Conservation (phyloP, 2,888 invertebrate genomes). For the Chrysomela aeneicollis region DNA sequence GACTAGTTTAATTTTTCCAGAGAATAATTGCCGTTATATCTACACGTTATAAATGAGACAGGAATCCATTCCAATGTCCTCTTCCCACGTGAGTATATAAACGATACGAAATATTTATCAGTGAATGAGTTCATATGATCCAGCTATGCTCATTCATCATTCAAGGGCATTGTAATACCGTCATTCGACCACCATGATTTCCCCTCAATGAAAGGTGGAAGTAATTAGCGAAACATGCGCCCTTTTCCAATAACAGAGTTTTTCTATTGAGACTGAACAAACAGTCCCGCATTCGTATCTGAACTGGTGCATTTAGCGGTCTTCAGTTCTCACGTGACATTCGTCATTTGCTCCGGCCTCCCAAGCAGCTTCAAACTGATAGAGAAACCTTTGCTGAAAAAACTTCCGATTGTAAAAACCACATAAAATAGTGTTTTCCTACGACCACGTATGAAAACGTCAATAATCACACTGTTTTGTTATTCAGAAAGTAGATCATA, state of each 20-base stretch:
- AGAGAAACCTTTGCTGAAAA: background rate
- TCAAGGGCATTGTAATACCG: background rate
- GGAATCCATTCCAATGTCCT: no score
- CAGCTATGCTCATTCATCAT: background rate
- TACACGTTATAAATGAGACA: no score
- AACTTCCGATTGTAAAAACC: background rate
- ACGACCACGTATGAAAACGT: no score
- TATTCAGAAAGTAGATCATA: no score
- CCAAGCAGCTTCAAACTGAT: background rate
- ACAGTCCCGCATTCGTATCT: slow-evolving; percentile 42
- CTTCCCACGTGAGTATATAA: no score
- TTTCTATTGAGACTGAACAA: slow-evolving; percentile 43
- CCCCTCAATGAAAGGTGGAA: slow-evolving; percentile 10
- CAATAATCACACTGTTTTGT: no score
- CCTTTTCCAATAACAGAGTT: slow-evolving; percentile 21
- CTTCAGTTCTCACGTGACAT: slow-evolving; percentile 38
- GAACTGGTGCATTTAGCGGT: slow-evolving; percentile 41
- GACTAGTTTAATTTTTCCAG: no score
- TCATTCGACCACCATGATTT: slow-evolving; percentile 15
- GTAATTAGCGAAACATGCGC: slow-evolving; percentile 16
- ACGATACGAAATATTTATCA: background rate
- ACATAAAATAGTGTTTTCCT: no score
- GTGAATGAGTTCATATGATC: slow-evolving; percentile 1
- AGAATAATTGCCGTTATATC: no score
- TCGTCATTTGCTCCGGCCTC: background rate